A percentile compares a stretch with the other conserved stretches of the same genome.
Evolutionary conservation across 1,140 invertebrate genomes (phyloP).

Genomic region (Mya arenaria): DNA sequence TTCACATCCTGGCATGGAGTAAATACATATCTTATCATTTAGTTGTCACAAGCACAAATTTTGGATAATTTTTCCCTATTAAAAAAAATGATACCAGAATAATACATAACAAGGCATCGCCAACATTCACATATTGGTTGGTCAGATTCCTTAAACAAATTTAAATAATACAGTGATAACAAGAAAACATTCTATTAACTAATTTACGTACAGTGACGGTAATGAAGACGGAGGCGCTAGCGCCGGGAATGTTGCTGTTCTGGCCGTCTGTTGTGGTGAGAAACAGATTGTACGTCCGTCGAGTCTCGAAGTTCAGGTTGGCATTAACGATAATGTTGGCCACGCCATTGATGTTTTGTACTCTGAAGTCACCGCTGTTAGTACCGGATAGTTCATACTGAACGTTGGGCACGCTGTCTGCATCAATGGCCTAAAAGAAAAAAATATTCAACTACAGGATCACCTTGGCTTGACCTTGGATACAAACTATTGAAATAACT

Average conservation of each 20-base stretch:
- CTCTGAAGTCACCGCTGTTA: conserved; percentile 30
- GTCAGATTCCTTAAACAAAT: background rate
- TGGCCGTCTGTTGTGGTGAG: conserved; percentile 65
- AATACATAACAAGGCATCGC: no score
- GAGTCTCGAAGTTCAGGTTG: conserved; percentile 59
- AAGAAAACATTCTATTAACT: background rate
- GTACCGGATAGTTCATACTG: conserved; percentile 45
- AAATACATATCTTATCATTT: background rate
- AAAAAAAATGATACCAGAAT: no score
- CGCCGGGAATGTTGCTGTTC: conserved; percentile 36
- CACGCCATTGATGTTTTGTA: conserved; percentile 29
- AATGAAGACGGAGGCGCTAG: conserved; percentile 53
- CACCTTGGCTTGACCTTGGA: no score
- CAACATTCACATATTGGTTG: no score
- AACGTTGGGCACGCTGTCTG: conserved; percentile 56
- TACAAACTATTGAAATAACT: no score
- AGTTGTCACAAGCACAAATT: background rate
- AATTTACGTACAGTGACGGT: conserved; percentile 60
- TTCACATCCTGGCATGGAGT: conserved; percentile 61
- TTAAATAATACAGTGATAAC: background rate
- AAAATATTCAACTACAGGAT: no score
- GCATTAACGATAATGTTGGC: conserved; percentile 49
- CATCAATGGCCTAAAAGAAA: conserved; percentile 62
- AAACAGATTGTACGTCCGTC: conserved; percentile 50
- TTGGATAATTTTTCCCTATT: no score